phyloP scores from a whole-genome alignment of 1,140 invertebrate species.

The Diprion similis region DNA sequence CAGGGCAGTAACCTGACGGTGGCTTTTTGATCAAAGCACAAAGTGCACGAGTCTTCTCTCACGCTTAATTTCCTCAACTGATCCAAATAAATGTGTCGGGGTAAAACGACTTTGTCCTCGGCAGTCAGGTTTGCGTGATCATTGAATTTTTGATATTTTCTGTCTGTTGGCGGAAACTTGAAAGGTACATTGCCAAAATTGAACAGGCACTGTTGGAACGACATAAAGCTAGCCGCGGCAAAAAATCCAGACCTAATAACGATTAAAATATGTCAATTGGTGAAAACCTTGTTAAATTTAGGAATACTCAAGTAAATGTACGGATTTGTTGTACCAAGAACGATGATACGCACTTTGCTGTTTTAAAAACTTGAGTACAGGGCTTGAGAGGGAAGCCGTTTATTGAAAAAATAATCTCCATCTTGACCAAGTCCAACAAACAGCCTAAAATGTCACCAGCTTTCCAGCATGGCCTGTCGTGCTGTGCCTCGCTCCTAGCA shows the following conservation, averaged over 20 bases:
- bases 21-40: constrained; percentile 85
- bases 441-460: constrained; percentile 87
- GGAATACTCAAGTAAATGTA: constrained; percentile 12
- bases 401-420: constrained; percentile 82
- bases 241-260: constrained; percentile 82
- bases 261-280: constrained; percentile 21
- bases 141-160: constrained; percentile 78
- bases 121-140: constrained; percentile 73
- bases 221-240: constrained; percentile 95
- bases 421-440: constrained; percentile 76
- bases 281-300: constrained; percentile 19
- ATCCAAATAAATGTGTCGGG: constrained; percentile 78
- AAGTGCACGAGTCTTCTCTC: constrained; percentile 84
- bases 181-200: constrained; percentile 91
- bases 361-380: constrained; percentile 78
- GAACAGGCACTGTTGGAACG: constrained; percentile 92
- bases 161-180: constrained; percentile 75
- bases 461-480: constrained; percentile 75
- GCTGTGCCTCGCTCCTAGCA: constrained; percentile 73
- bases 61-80: constrained; percentile 77
- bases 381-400: constrained; percentile 79
- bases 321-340: neutral
- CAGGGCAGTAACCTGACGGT: constrained; percentile 80
- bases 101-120: constrained; percentile 74
- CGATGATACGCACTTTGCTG: constrained; percentile 70